These are phyloP conservation scores for Chelonus insularis DNA, from an alignment of 1,140 invertebrate species.

Conservation along the genomic window DNA sequence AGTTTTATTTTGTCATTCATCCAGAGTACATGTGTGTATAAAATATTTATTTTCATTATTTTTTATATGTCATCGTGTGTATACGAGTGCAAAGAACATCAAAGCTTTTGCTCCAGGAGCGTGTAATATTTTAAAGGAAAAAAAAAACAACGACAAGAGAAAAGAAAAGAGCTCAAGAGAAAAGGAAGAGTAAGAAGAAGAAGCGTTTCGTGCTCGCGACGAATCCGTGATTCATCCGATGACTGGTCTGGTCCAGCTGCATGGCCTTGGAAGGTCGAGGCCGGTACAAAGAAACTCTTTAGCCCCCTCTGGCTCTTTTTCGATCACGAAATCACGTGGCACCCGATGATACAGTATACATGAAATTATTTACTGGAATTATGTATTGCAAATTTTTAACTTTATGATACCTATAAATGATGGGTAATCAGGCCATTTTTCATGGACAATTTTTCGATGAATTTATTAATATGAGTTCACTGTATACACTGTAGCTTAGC, in stretches of 20 bases:
- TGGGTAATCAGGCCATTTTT: no score
- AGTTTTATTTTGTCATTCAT: background rate
- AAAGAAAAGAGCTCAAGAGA: background rate
- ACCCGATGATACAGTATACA: background rate
- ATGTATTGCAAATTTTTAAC: no score
- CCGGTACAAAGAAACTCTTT: slow-evolving; percentile 24
- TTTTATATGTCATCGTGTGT: background rate
- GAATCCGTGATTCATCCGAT: slow-evolving; percentile 23
- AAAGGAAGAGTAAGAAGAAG: background rate
- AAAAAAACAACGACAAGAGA: background rate
- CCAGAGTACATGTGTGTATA: no score
- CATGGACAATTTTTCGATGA: background rate
- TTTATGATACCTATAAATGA: no score
- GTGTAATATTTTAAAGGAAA: background rate
- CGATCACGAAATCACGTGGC: slow-evolving; percentile 9
- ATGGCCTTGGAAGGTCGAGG: slow-evolving; percentile 35
- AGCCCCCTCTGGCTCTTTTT: slow-evolving; percentile 5
- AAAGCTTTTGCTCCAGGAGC: background rate
- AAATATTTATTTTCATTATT: background rate
- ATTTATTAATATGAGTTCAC: no score
- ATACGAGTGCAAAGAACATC: background rate
- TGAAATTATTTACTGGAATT: background rate
- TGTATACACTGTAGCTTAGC: no score
- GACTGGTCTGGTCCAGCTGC: slow-evolving; percentile 21
- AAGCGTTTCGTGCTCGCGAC: background rate